Conservation (phyloP, 2,797 vertebrate species). For the Neoniphon sammara region DNA sequence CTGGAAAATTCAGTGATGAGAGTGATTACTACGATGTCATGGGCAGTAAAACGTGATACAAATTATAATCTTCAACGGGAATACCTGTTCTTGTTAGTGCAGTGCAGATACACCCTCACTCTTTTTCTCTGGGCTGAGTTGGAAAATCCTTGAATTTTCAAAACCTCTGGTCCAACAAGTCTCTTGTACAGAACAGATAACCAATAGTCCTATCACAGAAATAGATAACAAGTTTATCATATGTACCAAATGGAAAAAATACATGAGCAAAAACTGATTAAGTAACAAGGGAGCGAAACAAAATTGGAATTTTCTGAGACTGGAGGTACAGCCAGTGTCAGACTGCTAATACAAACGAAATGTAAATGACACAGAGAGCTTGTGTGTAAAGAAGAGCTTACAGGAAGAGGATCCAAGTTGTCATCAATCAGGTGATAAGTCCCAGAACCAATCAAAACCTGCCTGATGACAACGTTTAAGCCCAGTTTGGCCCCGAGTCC, state of each 20-base stretch:
- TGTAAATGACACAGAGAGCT: background rate
- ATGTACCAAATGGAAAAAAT: background rate
- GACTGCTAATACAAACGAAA: background rate
- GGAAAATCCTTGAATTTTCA: conserved; percentile 67
- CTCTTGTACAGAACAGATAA: conserved; percentile 92
- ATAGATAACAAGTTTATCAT: conserved; percentile 5
- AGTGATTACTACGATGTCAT: background rate
- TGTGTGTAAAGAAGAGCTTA: conserved; percentile 68
- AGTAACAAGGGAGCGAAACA: background rate
- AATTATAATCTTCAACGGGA: background rate
- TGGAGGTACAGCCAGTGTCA: too few species aligned
- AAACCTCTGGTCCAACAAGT: conserved; percentile 89
- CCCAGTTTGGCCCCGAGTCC: conserved; percentile 89
- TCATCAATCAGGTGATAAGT: conserved; percentile 91
- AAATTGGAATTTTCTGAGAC: too few species aligned
- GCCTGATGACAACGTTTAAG: conserved; percentile 92
- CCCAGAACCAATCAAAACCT: conserved; percentile 92
- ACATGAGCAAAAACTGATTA: background rate
- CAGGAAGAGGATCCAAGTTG: conserved; percentile 91
- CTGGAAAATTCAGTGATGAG: conserved; percentile 41
- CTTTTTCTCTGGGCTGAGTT: conserved; percentile 25
- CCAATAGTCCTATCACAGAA: conserved; percentile 90
- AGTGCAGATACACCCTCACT: conserved; percentile 92
- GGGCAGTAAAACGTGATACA: background rate
- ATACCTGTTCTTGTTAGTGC: conserved; percentile 87